These are phyloP conservation scores for Osmerus mordax DNA, from an alignment of 2,113 vertebrate species.

Conservation along the genomic window DNA sequence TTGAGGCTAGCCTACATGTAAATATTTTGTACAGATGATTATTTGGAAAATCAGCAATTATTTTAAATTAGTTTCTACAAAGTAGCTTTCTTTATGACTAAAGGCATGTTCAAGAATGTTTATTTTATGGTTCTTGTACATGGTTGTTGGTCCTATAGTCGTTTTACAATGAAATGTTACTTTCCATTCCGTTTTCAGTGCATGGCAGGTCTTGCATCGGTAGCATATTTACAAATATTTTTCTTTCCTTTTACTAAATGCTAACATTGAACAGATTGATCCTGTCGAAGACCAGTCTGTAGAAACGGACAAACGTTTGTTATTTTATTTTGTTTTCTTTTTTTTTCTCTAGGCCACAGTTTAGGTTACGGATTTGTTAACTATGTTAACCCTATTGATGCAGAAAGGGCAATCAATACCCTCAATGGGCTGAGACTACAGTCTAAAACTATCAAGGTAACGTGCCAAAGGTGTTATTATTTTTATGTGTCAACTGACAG, in stretches of 20 bases:
- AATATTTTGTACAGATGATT: no score
- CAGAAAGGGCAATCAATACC: conserved; percentile 98
- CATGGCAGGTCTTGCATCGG: no score
- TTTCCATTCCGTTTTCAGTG: no score
- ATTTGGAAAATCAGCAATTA: no score
- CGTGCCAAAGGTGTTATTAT: conserved; percentile 72
- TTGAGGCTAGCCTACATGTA: background rate
- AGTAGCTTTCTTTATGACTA: no score
- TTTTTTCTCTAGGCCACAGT: conserved; percentile 85
- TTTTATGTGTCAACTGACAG: conserved; percentile 70
- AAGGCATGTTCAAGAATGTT: no score
- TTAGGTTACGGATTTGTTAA: conserved; percentile 99
- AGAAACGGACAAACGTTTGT: conserved; percentile 42
- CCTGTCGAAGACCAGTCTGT: conserved; percentile 25
- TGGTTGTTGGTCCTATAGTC: no score
- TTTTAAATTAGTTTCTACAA: no score
- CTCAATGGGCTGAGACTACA: conserved; percentile 98
- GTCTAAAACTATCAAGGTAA: conserved; percentile 99
- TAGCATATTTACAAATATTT: conserved; percentile 1
- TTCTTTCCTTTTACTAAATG: conserved; percentile 16
- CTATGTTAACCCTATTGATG: conserved; percentile 97
- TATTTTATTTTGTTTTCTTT: conserved; percentile 71
- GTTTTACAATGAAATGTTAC: no score
- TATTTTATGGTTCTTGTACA: no score
- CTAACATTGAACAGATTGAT: conserved; percentile 26